Base-by-base conservation (phyloP, 2,113 vertebrate genomes). In the Gavialis gangeticus region DNA sequence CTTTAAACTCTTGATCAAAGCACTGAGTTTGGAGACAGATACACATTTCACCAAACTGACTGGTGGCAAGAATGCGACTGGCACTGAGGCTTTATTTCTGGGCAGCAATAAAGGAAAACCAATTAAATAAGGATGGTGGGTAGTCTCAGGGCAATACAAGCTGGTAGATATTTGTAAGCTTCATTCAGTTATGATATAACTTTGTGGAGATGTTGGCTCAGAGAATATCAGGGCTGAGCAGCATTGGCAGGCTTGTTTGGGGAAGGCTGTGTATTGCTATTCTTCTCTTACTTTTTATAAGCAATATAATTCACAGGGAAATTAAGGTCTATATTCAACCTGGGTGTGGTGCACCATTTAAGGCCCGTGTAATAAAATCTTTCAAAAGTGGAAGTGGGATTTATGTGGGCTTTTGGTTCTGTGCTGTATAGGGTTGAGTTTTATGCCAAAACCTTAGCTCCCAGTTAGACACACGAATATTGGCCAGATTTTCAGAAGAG, bases 351-450 rank as follows among this genome's bases (percentile, higher is more conserved):
- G 30, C 37, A 8, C 24, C 10, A 4, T 58, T 60, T 57, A 1
- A 6, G 6, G 37, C 58, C 59, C 1, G 2, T 0, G 2, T 46
- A 22, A 3, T 71, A 34, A 37, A 46, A 25, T 46, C 22, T 22
- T 21, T 21, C 37, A 73, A 73, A 7, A 34, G 34, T 12, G 22
- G 69, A 46, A 37, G 19, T 30, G n/a, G 64, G 64, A 67, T 67
- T 15, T 67, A n/a, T 67, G n/a, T 28, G 17, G 10, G 64, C 46
- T 46, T 46, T 46, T 30, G 30, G 16, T 17, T 10, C 17, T 28
- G 17, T 30, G 16, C 64, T 67, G n/a, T 67, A 4, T 18, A 18
- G n/a, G n/a, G 64, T 30, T 30, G 64, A 30, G 18, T 67, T 67
- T 30, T 15, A 67, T 27, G 5, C 17, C 30, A 30, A 67, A 15